Evolutionary conservation across 2,797 vertebrate genomes (phyloP).

Genomic region (Jordanella pulchra): DNA sequence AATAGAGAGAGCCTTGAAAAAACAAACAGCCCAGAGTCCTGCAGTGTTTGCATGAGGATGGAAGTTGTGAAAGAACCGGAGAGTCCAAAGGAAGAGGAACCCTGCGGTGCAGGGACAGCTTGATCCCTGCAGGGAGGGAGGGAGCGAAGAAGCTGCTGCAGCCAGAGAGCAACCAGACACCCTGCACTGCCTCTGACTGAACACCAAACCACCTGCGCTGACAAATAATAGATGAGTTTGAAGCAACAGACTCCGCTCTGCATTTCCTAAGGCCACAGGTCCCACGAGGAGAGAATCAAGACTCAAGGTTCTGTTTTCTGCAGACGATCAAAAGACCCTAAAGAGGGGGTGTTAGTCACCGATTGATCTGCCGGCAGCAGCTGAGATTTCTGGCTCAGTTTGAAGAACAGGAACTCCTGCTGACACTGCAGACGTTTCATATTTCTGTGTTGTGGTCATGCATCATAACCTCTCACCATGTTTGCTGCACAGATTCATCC

Average conservation of each 20-base stretch:
- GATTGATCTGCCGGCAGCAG: conserved; percentile 27
- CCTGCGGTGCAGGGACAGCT: neutral
- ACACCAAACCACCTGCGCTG: conserved; percentile 17
- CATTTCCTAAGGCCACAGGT: conserved; percentile 36
- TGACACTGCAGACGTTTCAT: conserved; percentile 34
- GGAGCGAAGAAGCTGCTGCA: neutral
- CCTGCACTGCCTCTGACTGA: conserved; percentile 30
- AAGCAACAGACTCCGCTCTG: conserved; percentile 18
- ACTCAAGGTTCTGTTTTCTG: conserved; percentile 11
- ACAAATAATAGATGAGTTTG: conserved; percentile 49
- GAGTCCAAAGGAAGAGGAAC: too few species aligned
- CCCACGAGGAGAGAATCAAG: neutral
- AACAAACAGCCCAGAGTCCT: neutral
- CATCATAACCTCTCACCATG: conserved; percentile 11
- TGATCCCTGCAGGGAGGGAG: neutral
- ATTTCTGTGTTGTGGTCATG: conserved; percentile 15
- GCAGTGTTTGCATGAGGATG: neutral
- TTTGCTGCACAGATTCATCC: too few species aligned
- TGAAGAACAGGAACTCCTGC: conserved; percentile 24
- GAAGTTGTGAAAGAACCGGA: too few species aligned
- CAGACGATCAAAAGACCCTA: neutral
- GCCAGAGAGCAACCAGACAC: conserved; percentile 39
- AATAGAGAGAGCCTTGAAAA: neutral
- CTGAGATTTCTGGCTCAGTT: conserved; percentile 29
- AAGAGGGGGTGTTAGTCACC: conserved; percentile 28